Evolutionary conservation across 2,113 vertebrate species (phyloP).

Genomic region (Pavo muticus): DNA sequence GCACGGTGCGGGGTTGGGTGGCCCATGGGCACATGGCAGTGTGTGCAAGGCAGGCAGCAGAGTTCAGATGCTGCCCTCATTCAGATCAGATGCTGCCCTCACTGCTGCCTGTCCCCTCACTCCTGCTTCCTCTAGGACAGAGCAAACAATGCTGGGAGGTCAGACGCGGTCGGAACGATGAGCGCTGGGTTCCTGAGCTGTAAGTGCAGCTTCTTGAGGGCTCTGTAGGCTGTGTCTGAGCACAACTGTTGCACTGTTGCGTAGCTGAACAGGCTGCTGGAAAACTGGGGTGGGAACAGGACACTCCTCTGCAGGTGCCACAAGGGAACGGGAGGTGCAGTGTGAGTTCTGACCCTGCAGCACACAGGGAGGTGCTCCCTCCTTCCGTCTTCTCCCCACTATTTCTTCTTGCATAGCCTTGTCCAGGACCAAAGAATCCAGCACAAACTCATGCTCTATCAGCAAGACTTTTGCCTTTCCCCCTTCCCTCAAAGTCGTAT

Average conservation of each 20-base stretch:
- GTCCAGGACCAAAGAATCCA: not conserved
- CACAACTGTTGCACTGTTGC: rapidly evolving
- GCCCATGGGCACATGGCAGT: rapidly evolving
- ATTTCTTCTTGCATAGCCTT: rapidly evolving
- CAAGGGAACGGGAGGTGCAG: rapidly evolving
- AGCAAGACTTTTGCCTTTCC: not conserved
- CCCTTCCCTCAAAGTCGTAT: not conserved
- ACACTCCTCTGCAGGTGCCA: not conserved
- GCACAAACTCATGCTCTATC: not conserved
- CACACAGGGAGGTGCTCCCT: not conserved
- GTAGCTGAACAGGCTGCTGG: rapidly evolving
- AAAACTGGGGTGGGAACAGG: not conserved
- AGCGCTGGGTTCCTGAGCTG: rapidly evolving
- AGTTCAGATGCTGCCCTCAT: not conserved
- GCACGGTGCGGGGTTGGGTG: not conserved
- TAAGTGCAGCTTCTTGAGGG: not conserved
- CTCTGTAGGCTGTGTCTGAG: not conserved
- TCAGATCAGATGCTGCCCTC: not conserved
- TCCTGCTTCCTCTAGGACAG: rapidly evolving
- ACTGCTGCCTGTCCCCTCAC: rapidly evolving
- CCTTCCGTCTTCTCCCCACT: not conserved
- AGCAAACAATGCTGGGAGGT: rapidly evolving
- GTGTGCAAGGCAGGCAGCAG: not conserved
- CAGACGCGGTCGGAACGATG: rapidly evolving
- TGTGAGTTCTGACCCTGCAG: rapidly evolving